These are phyloP conservation scores for Phodopus roborovskii DNA, from an alignment of 2,113 vertebrate genomes.

Conservation along the genomic window DNA sequence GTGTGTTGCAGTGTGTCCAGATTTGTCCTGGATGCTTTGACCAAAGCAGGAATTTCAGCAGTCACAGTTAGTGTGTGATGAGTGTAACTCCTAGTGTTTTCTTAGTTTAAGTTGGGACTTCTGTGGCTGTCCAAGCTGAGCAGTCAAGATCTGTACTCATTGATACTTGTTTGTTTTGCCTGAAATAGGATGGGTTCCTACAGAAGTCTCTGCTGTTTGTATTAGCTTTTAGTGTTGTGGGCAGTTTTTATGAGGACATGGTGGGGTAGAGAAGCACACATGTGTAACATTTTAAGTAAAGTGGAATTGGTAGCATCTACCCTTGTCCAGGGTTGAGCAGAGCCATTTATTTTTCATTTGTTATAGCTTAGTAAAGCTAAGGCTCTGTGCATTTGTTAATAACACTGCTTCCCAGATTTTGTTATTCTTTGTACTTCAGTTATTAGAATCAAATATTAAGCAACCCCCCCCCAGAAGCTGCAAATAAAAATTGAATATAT, in stretches of 20 bases:
- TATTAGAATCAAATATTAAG: neutral
- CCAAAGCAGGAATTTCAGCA: neutral
- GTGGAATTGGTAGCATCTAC: neutral
- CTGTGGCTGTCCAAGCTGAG: neutral
- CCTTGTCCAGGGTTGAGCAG: neutral
- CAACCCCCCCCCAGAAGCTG: neutral
- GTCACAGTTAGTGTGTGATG: fast-evolving
- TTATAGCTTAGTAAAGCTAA: neutral
- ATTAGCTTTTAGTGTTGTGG: neutral
- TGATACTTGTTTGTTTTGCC: neutral
- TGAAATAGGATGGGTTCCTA: neutral
- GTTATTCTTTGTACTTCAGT: neutral
- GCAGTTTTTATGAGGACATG: neutral
- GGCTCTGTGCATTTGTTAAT: neutral
- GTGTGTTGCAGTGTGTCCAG: neutral
- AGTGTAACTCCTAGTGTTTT: neutral
- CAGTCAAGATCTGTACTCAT: neutral
- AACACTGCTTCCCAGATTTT: neutral
- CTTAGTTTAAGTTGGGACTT: neutral
- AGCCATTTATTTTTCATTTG: neutral
- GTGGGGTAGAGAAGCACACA: neutral
- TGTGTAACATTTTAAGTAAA: neutral
- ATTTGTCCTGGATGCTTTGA: neutral
- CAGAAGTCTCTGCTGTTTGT: neutral
- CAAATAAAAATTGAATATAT: neutral